Conservation (phyloP, 1,140 invertebrate genomes). For the Diorhabda carinulata region DNA sequence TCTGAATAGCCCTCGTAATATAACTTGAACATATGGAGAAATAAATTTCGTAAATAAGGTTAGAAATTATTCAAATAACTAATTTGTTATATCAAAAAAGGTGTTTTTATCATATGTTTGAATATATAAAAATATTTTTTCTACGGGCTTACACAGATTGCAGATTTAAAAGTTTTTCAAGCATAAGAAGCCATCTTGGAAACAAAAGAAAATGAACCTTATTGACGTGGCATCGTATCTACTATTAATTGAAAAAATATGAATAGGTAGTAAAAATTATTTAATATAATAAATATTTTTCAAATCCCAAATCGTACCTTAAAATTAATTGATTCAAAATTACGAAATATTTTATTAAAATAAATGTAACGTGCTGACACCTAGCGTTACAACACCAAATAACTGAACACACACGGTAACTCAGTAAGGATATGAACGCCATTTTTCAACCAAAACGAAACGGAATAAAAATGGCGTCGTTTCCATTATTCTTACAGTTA, state of each 20-base stretch:
- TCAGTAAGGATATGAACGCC: background rate
- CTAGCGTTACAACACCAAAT: background rate
- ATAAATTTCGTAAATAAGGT: background rate
- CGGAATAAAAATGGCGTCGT: slow-evolving; percentile 5
- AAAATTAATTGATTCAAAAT: too few relatives aligned
- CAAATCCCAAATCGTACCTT: too few relatives aligned
- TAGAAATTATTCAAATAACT: background rate
- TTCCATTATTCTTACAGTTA: background rate
- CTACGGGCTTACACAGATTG: too few relatives aligned
- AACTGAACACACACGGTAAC: slow-evolving; percentile 1
- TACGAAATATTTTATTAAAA: background rate
- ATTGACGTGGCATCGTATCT: too few relatives aligned
- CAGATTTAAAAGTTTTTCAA: too few relatives aligned
- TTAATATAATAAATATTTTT: too few relatives aligned
- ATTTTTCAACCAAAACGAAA: background rate
- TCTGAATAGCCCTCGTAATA: too few relatives aligned
- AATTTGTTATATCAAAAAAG: background rate
- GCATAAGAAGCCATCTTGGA: too few relatives aligned
- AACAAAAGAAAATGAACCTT: too few relatives aligned
- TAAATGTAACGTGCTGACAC: background rate
- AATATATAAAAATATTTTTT: too few relatives aligned
- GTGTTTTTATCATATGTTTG: background rate
- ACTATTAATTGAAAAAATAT: too few relatives aligned
- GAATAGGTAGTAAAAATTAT: too few relatives aligned
- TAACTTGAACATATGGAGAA: background rate